Evolutionary conservation across 2,797 vertebrate species (phyloP), one percentile per base, ranked within the genome.

Genomic region (Pagetopsis macropterus): DNA sequence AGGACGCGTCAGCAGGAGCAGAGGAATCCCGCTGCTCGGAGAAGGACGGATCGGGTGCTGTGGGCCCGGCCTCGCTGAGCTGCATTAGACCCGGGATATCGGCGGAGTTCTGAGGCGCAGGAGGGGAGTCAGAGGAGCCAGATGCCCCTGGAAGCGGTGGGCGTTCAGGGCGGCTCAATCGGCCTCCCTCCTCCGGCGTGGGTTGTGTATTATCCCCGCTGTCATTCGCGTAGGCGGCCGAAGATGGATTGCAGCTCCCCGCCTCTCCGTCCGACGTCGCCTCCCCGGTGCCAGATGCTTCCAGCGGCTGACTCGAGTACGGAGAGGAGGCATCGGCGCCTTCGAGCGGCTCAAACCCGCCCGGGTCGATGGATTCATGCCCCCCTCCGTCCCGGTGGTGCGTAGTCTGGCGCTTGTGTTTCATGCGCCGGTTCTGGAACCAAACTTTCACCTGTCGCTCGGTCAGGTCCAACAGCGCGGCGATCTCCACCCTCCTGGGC

Each of bases 371-470:
- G n/a, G 91, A 72, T 31, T 95, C 96, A 2, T 90, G 88, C 56
- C 89, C 81, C 11, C 86, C 87, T 45, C 87, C 78, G 41, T 97
- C 97, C 51, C 95, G 91, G 78, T 95, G 93, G 76, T 95, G 94
- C 69, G 95, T 96, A 6, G 96, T 98, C 91, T 99, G 98, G 17
- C 97, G 94, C 90, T 99, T 99, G 94, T 99, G 98, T 81, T 99
- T 99, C 98, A 99, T 99, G 79, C 98, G 95, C 43, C 98, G 94
- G 93, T 99, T 99, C 92, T 99, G 98, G 92, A 99, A 99, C 98
- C 98, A 99, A 48, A 99, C 98, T 93, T 99, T 99, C 17, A 99
- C 98, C 94, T 99, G 98, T 72, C 98, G 95, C 90, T 99, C 98
- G 0, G 97, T 99, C 83, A 99, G 92, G 89, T 99, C 98, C 90